phyloP scores from a whole-genome alignment of 2,797 vertebrate species.

The Xenops minutus region DNA sequence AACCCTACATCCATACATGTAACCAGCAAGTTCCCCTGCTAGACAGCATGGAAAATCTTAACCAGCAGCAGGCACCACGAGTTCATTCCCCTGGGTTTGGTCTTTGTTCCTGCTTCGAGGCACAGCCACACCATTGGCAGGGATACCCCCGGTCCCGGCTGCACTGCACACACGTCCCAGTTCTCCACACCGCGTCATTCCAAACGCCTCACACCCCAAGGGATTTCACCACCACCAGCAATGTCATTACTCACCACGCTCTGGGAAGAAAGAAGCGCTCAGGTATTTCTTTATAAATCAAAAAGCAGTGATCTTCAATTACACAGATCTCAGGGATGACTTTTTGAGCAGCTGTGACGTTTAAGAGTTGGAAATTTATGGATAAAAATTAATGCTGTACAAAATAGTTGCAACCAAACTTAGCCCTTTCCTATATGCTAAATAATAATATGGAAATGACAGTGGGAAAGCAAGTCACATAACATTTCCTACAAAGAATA shows the following conservation, averaged over 20 bases:
- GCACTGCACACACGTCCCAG: background rate
- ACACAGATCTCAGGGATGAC: background rate
- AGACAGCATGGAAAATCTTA: background rate
- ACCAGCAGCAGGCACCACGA: background rate
- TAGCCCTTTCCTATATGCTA: background rate
- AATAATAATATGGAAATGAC: background rate
- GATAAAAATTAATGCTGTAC: background rate
- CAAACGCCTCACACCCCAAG: background rate
- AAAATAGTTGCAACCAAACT: background rate
- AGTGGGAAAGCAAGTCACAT: background rate
- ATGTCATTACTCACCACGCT: background rate
- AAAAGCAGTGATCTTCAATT: background rate
- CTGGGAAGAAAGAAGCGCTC: background rate
- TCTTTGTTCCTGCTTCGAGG: background rate
- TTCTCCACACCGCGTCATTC: background rate
- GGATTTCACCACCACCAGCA: background rate
- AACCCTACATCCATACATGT: background rate
- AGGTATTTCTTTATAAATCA: background rate
- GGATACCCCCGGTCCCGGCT: fast-evolving
- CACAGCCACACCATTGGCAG: background rate
- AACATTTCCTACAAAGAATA: background rate
- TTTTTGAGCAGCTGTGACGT: background rate
- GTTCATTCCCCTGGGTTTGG: background rate
- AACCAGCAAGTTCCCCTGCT: background rate
- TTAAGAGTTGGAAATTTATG: background rate